phyloP scores from a whole-genome alignment of 2,888 invertebrate genomes.

The Callyntrura sp. region DNA sequence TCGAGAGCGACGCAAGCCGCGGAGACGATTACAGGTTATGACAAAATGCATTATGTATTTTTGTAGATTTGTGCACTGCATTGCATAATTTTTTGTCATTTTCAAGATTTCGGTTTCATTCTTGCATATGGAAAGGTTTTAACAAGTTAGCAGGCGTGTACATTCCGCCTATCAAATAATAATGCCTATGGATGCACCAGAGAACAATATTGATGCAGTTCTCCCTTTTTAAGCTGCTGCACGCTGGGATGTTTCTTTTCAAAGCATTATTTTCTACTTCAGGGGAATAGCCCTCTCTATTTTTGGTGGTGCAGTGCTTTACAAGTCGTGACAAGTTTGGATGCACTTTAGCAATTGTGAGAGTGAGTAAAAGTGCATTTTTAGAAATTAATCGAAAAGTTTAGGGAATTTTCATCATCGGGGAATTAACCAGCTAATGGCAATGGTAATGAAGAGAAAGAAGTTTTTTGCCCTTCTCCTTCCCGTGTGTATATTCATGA shows the following conservation, averaged over 20 bases:
- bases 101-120: background rate
- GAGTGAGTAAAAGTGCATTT: constrained; percentile 43
- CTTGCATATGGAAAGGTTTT: background rate
- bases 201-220: no score
- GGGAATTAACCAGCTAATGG: constrained; percentile 69
- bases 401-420: constrained; percentile 48
- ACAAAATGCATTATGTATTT: constrained; percentile 28
- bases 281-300: no score
- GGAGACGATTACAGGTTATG: background rate
- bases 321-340: constrained; percentile 8
- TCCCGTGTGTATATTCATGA: constrained; percentile 17
- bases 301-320: background rate
- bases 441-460: constrained; percentile 56
- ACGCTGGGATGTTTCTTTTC: no score
- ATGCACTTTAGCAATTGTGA: constrained; percentile 16
- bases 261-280: background rate
- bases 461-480: constrained; percentile 1
- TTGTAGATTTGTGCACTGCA: constrained; percentile 1
- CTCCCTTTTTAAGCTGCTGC: background rate
- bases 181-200: no score
- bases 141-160: no score
- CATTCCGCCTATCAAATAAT: no score
- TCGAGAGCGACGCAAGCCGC: background rate
- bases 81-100: background rate
- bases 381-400: constrained; percentile 68